Base-by-base conservation (phyloP, 2,888 invertebrate species). In the Coenonympha glycerion region DNA sequence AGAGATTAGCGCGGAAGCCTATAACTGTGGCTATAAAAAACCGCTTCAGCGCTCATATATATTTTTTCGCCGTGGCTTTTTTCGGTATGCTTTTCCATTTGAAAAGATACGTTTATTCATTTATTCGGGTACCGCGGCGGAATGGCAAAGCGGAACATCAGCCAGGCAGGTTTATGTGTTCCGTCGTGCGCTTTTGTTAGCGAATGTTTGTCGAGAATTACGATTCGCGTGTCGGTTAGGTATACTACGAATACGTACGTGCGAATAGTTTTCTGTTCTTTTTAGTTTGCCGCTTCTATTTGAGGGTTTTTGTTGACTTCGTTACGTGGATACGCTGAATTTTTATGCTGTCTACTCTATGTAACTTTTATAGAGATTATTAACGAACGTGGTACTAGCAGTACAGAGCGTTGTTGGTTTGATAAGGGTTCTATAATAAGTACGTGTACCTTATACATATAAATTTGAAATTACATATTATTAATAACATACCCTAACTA, bases 1-100 rank as follows among this genome's bases (percentile, higher is more conserved):
- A 75, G 76, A 76, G 76, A 77, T 78, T 77, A 77, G 67, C 65
- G 61, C 62, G 61, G 58, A 59, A 60, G 65, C 64, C 64, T 59
- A 63, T 71, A 68, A 69, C 69, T 57, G 69, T 53, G 63, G 65
- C 65, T 67, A 66, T 68, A 71, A 73, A 75, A 70, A 63, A 62
- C 61, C 61, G 63, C 61, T 62, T 62, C 58, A 64, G 58, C 59
- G 57, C 53, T 59, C 61, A 59, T 61, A 63, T 61, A 63, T 63
- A 61, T 62, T 62, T 63, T 60, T 61, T 57, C 58, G 49, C 53
- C 52, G 58, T 57, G 53, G 56, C 59, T 59, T 64, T 61, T 66
- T 69, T 61, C 58, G 56, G 58, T 64, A 65, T 63, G 66, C 65
- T 67, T 66, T 66, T 66, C 69, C 69, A 68, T 73, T 72, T 70